phyloP scores from a whole-genome alignment of 64 coral and sea anemone genomes.

The Actinia equina region DNA sequence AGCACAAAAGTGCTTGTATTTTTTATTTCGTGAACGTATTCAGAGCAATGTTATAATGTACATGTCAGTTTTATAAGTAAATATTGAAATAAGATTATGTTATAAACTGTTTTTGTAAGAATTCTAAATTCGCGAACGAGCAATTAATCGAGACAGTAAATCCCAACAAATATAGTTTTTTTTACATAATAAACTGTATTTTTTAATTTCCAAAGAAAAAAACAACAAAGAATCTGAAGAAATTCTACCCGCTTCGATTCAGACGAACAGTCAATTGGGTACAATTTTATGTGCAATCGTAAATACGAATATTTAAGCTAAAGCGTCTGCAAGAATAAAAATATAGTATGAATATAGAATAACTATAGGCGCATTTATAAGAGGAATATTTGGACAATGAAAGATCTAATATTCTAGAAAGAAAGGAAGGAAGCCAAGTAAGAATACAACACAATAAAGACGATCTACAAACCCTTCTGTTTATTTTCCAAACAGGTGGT shows the following conservation, averaged over 20 bases:
- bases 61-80: not conserved
- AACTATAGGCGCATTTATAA: not conserved
- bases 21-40: not conserved
- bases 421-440: not conserved
- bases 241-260: not conserved
- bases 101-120: not conserved
- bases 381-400: not conserved
- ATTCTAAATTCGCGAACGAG: not conserved
- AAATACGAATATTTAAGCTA: not conserved
- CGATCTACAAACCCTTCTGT: not conserved
- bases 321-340: not conserved
- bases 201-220: not conserved
- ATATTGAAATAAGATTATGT: not conserved
- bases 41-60: not conserved
- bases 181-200: not conserved
- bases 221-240: not conserved
- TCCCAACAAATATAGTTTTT: too few species aligned
- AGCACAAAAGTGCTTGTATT: not conserved
- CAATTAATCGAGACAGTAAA: too few species aligned
- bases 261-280: not conserved
- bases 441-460: not conserved
- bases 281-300: not conserved
- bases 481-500: conserved; percentile 1
- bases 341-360: not conserved
- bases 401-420: not conserved